phyloP scores from a whole-genome alignment of 2,113 vertebrate genomes.

The Sturnira hondurensis region DNA sequence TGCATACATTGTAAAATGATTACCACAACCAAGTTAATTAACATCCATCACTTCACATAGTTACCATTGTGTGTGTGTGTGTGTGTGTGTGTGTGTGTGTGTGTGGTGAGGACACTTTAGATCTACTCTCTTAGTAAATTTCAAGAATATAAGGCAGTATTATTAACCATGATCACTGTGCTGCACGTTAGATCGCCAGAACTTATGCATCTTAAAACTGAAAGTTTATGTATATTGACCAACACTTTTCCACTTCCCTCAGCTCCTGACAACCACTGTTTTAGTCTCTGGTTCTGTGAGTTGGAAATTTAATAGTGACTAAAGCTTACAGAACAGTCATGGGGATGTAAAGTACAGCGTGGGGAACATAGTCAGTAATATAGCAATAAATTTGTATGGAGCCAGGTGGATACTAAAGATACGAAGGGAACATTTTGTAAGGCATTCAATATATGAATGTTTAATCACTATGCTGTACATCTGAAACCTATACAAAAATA shows the following conservation, averaged over 20 bases:
- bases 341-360: neutral
- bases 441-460: neutral
- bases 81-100: neutral
- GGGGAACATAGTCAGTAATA: neutral
- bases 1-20: neutral
- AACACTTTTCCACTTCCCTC: neutral
- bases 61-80: neutral
- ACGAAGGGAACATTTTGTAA: neutral
- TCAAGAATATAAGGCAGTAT: neutral
- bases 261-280: neutral
- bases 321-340: neutral
- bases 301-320: neutral
- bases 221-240: neutral
- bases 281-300: neutral
- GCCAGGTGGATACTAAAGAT: neutral
- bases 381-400: neutral
- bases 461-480: neutral
- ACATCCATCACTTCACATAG: neutral
- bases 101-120: neutral
- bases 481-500: neutral
- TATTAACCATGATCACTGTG: neutral
- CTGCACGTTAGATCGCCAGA: neutral
- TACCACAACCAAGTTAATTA: neutral
- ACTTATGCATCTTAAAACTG: neutral
- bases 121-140: neutral